phyloP scores from a whole-genome alignment of 2,113 vertebrate genomes.

The Oncorhynchus keta region DNA sequence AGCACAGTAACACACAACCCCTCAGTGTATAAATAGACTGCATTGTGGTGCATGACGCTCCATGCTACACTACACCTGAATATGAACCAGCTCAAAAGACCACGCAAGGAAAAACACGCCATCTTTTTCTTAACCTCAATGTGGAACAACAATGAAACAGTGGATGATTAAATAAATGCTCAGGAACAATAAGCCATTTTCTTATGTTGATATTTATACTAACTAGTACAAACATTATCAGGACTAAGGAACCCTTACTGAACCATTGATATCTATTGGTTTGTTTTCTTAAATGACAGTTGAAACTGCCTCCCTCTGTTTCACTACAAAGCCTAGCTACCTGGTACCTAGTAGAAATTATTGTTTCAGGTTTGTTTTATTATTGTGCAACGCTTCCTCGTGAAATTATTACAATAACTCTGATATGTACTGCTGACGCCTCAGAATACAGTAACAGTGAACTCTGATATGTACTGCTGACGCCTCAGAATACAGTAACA shows the following conservation, averaged over 20 bases:
- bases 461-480: slow-evolving; percentile 59
- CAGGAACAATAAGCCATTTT: slow-evolving; percentile 45
- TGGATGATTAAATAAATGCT: slow-evolving; percentile 70
- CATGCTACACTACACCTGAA: slow-evolving; percentile 72
- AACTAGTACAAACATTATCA: slow-evolving; percentile 59
- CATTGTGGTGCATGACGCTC: slow-evolving; percentile 64
- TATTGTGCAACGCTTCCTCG: slow-evolving; percentile 60
- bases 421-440: slow-evolving; percentile 54
- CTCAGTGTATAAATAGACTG: slow-evolving; percentile 75
- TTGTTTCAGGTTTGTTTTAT: slow-evolving; percentile 25
- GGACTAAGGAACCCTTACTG: slow-evolving; percentile 63
- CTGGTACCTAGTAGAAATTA: slow-evolving; percentile 70
- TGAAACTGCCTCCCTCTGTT: slow-evolving; percentile 51
- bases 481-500: too few species aligned
- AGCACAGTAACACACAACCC: slow-evolving; percentile 74
- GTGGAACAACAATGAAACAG: slow-evolving; percentile 72
- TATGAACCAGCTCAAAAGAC: slow-evolving; percentile 65
- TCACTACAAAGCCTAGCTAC: slow-evolving; percentile 64
- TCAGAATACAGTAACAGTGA: slow-evolving; percentile 54
- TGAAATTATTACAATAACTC: slow-evolving; percentile 59
- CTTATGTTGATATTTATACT: slow-evolving; percentile 54
- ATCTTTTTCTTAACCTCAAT: slow-evolving; percentile 28
- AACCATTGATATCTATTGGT: slow-evolving; percentile 58
- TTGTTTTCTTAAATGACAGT: slow-evolving; percentile 55
- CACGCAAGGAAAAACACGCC: slow-evolving; percentile 46